Conservation (phyloP, 2,888 invertebrate species). For the Arrhopalites spinosus region DNA sequence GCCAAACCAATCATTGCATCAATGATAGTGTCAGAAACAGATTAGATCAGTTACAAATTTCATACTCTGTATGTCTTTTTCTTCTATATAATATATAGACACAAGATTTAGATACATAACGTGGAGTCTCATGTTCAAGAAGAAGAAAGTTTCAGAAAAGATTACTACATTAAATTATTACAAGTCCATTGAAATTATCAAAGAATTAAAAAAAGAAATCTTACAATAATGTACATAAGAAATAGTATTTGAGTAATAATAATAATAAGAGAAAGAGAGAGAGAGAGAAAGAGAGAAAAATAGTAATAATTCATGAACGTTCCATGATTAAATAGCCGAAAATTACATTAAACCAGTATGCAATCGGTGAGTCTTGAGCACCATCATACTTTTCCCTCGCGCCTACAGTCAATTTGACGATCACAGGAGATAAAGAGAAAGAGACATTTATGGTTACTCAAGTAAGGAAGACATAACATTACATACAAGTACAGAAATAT, state of each 20-base stretch:
- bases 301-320: not conserved
- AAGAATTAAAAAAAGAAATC: too few species aligned
- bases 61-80: too few species aligned
- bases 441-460: not conserved
- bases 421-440: slow-evolving; percentile 1
- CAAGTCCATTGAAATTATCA: too few species aligned
- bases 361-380: slow-evolving; percentile 30
- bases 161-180: not conserved
- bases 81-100: too few species aligned
- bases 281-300: slow-evolving; percentile 3
- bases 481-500: not conserved
- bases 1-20: too few species aligned
- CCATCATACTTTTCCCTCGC: slow-evolving; percentile 19
- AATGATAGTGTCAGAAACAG: too few species aligned
- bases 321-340: not conserved
- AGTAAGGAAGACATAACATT: not conserved
- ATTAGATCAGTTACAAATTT: too few species aligned
- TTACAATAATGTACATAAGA: not conserved
- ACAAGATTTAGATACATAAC: too few species aligned
- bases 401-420: slow-evolving; percentile 9
- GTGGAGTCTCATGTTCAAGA: too few species aligned
- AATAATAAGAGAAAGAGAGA: not conserved
- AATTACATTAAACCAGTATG: slow-evolving; percentile 15
- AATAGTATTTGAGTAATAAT: not conserved
- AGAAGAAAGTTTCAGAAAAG: not conserved